Conservation (phyloP, 2,888 invertebrate genomes). For the Malthinus seriepunctatus region DNA sequence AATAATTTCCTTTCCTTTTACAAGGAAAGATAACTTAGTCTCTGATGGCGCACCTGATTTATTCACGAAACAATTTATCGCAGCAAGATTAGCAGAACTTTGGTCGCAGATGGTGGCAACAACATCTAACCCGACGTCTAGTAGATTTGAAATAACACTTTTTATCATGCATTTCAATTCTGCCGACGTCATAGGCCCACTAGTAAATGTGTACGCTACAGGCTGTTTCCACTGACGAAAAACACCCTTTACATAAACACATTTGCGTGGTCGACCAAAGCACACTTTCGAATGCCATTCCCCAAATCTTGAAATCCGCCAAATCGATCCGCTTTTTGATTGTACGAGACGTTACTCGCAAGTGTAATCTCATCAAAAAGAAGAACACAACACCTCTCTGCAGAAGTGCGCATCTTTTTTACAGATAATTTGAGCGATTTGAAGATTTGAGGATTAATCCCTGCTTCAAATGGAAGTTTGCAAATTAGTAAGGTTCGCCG, state of each 20-base stretch:
- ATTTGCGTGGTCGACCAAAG: not conserved
- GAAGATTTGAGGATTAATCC: too few species aligned
- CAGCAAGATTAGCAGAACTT: conserved; percentile 25
- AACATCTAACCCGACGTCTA: conserved; percentile 26
- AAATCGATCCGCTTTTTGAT: not conserved
- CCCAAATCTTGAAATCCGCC: not conserved
- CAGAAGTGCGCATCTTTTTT: too few species aligned
- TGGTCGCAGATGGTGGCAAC: conserved; percentile 35
- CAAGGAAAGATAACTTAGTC: too few species aligned
- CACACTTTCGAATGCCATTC: not conserved
- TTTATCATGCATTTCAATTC: not conserved
- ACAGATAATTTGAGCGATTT: too few species aligned
- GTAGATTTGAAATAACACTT: conserved; percentile 15
- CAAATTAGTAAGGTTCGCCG: too few species aligned
- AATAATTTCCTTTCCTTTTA: conserved; percentile 6
- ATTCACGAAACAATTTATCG: conserved; percentile 14
- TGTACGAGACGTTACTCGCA: not conserved
- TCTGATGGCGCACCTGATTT: too few species aligned
- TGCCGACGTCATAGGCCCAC: conserved; percentile 3
- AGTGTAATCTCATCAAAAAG: not conserved
- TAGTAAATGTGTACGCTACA: conserved; percentile 11
- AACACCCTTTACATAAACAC: conserved; percentile 23
- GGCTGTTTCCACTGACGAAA: conserved; percentile 22
- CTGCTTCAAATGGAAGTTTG: too few species aligned
- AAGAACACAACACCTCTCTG: not conserved